A percentile compares a stretch with the other conserved stretches of the same genome.
phyloP scores from a whole-genome alignment of 2,797 vertebrate species.

The Acipenser oxyrinchus region DNA sequence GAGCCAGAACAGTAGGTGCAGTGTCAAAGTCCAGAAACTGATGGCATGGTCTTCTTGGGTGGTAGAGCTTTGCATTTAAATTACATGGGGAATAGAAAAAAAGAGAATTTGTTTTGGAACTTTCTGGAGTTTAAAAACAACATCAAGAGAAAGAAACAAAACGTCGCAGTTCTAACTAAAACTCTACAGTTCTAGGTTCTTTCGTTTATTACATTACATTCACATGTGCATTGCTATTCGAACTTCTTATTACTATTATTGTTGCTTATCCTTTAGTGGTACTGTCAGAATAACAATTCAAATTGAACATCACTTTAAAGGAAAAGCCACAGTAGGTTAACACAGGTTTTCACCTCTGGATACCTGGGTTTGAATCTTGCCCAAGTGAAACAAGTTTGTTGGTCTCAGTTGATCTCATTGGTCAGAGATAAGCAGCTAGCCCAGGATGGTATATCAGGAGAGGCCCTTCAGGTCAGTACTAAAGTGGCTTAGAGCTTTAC shows the following conservation, averaged over 20 bases:
- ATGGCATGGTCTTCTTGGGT: not conserved
- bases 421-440: no score
- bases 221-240: no score
- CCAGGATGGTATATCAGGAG: no score
- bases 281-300: not conserved
- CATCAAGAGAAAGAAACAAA: not conserved
- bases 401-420: no score
- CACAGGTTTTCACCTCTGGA: no score
- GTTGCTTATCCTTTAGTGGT: no score
- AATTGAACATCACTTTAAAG: not conserved
- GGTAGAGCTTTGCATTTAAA: slow-evolving; percentile 3
- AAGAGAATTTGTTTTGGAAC: not conserved
- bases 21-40: slow-evolving; percentile 2
- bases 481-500: no score
- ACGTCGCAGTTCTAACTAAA: not conserved
- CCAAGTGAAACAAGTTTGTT: no score
- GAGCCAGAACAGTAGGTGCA: slow-evolving; percentile 1
- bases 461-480: no score
- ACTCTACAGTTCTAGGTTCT: not conserved
- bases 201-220: not conserved
- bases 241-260: no score
- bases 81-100: not conserved
- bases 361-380: no score
- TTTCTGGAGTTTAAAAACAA: not conserved
- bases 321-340: not conserved